These are phyloP conservation scores for Lacanobia wlatinum DNA, from an alignment of 2,888 invertebrate genomes.

Conservation along the genomic window DNA sequence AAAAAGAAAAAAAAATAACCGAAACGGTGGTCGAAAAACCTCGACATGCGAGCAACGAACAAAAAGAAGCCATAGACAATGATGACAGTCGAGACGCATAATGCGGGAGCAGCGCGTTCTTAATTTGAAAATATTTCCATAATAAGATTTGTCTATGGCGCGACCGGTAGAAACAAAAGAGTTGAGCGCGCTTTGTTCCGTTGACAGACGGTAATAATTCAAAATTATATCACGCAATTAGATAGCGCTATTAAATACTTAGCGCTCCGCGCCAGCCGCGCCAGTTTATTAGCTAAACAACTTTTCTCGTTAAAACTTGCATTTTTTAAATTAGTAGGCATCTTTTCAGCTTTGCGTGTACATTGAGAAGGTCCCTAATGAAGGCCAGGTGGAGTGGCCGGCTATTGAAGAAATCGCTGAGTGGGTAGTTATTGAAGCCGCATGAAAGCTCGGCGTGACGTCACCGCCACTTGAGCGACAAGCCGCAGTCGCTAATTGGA, in stretches of 20 bases:
- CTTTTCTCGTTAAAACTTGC: slow-evolving; percentile 86
- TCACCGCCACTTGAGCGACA: slow-evolving; percentile 88
- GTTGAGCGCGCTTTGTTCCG: slow-evolving; percentile 82
- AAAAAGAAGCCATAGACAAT: slow-evolving; percentile 90
- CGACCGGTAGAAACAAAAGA: slow-evolving; percentile 87
- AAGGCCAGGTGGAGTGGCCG: slow-evolving; percentile 89
- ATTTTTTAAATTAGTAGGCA: slow-evolving; percentile 84
- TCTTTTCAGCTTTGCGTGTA: slow-evolving; percentile 84
- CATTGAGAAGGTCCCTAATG: slow-evolving; percentile 87
- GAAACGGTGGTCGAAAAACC: slow-evolving; percentile 90
- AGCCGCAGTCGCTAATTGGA: slow-evolving; percentile 90
- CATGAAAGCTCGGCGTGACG: slow-evolving; percentile 89
- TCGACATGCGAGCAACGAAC: slow-evolving; percentile 89
- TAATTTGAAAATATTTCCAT: slow-evolving; percentile 91
- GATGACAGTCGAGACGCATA: slow-evolving; percentile 90
- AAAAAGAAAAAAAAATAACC: slow-evolving; percentile 86
- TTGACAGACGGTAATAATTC: slow-evolving; percentile 86
- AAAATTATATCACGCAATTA: slow-evolving; percentile 86
- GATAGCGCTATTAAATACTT: slow-evolving; percentile 73
- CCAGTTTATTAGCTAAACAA: slow-evolving; percentile 85
- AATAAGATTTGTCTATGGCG: slow-evolving; percentile 91
- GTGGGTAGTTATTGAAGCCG: slow-evolving; percentile 90
- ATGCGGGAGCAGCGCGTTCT: slow-evolving; percentile 90
- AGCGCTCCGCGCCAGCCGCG: slow-evolving; percentile 39
- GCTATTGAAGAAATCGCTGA: slow-evolving; percentile 88